A percentile compares a stretch with the other conserved stretches of the same genome.
These are phyloP conservation scores for Hassar affinis DNA, from an alignment of 2,113 vertebrate species.

Conservation along the genomic window DNA sequence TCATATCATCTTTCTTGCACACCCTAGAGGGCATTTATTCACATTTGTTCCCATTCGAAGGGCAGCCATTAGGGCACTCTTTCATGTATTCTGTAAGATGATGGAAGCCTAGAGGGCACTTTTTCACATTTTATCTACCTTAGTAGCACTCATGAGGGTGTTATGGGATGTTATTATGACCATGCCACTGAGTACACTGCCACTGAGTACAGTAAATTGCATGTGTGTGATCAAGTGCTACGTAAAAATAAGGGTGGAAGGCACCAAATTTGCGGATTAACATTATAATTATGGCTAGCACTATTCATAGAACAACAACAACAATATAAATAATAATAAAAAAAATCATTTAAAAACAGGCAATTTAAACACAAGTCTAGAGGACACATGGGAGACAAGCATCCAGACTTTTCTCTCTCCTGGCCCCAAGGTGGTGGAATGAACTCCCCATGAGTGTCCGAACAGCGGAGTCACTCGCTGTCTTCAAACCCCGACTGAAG, in stretches of 20 bases:
- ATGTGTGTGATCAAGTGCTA: neutral
- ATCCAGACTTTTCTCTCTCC: too few species aligned
- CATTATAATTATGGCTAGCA: neutral
- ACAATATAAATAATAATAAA: too few species aligned
- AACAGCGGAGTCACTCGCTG: too few species aligned
- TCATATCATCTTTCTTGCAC: neutral
- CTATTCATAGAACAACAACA: neutral
- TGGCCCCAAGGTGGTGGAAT: too few species aligned
- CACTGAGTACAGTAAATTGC: neutral
- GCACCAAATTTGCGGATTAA: neutral
- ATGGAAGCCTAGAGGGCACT: neutral
- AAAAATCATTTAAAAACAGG: too few species aligned
- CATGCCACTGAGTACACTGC: neutral
- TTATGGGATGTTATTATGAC: neutral
- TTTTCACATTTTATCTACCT: neutral
- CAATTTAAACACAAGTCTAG: too few species aligned
- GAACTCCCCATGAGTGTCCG: too few species aligned
- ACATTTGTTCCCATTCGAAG: neutral
- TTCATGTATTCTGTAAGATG: neutral
- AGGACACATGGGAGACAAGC: too few species aligned
- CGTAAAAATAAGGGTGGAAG: neutral
- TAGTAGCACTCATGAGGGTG: neutral
- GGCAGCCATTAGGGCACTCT: neutral
- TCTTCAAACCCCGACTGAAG: too few species aligned
- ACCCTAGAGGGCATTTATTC: neutral